These are phyloP conservation scores for Drosophila orena DNA, from an alignment of 1,140 invertebrate species.

Conservation along the genomic window DNA sequence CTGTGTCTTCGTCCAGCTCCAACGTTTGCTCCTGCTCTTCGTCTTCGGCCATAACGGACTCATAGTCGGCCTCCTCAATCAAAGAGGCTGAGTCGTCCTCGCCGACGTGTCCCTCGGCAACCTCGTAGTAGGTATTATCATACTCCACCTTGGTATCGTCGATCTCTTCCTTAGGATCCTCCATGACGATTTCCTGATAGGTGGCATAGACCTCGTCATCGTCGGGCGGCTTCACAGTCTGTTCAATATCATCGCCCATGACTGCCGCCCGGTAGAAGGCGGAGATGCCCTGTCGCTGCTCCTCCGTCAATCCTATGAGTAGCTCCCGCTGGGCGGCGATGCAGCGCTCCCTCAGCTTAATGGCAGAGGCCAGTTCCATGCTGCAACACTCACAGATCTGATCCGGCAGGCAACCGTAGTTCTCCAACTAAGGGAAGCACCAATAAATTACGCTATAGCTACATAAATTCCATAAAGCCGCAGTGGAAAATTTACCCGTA, in stretches of 20 bases:
- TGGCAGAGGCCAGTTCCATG: conserved; percentile 50
- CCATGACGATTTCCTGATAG: conserved; percentile 33
- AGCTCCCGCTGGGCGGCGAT: conserved; percentile 60
- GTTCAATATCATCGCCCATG: conserved; percentile 27
- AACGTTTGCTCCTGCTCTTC: conserved; percentile 32
- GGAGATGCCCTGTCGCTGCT: conserved; percentile 40
- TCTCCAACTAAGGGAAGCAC: conserved; percentile 41
- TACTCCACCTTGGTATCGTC: conserved; percentile 48
- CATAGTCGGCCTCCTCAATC: conserved; percentile 67
- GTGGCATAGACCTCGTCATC: conserved; percentile 19
- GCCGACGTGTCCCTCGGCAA: conserved; percentile 41
- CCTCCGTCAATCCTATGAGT: conserved; percentile 40
- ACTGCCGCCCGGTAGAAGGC: conserved; percentile 24
- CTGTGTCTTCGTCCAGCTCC: conserved; percentile 54
- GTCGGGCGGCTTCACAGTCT: conserved; percentile 7
- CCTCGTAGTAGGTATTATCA: conserved; percentile 40
- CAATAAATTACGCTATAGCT: not conserved
- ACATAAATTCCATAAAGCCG: not conserved
- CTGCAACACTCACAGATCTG: conserved; percentile 71
- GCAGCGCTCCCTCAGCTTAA: conserved; percentile 61
- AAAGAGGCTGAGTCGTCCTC: conserved; percentile 53
- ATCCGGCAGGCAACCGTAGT: conserved; percentile 51
- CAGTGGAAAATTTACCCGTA: conserved; percentile 48
- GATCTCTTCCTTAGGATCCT: conserved; percentile 43
- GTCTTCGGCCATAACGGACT: conserved; percentile 56